phyloP scores from a whole-genome alignment of 2,113 vertebrate genomes.

The Ammodytes dubius region DNA sequence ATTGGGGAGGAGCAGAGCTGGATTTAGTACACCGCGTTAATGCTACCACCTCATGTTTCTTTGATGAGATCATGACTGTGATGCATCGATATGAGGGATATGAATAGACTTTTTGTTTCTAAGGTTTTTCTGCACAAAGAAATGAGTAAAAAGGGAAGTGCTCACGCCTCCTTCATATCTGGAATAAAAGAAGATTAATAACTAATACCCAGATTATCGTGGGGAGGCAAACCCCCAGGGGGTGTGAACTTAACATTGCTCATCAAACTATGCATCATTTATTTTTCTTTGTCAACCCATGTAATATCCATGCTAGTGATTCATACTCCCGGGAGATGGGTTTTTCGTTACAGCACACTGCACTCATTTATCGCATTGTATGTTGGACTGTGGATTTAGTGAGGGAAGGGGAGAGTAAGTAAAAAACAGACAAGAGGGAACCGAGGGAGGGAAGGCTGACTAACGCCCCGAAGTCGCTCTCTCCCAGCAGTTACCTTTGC shows the following conservation, averaged over 20 bases:
- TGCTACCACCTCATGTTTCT: conserved; percentile 79
- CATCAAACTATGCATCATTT: conserved; percentile 39
- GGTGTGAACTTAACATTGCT: conserved; percentile 53
- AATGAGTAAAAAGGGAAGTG: conserved; percentile 49
- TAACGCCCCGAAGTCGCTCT: conserved; percentile 67
- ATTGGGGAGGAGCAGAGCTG: conserved; percentile 57
- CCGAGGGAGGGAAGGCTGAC: conserved; percentile 60
- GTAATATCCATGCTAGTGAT: conserved; percentile 38
- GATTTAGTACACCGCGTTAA: conserved; percentile 77
- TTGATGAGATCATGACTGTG: conserved; percentile 81
- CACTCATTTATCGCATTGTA: conserved; percentile 45
- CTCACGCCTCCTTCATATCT: conserved; percentile 46
- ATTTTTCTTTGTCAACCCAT: conserved; percentile 58
- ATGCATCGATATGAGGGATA: conserved; percentile 72
- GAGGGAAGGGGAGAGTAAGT: conserved; percentile 44
- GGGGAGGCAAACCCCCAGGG: conserved; percentile 23
- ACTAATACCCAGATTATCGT: conserved; percentile 56
- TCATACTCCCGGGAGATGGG: conserved; percentile 50
- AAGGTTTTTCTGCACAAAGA: conserved; percentile 54
- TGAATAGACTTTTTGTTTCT: conserved; percentile 76
- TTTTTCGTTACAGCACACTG: conserved; percentile 64
- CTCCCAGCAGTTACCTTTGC: conserved; percentile 71
- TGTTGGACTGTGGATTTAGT: conserved; percentile 27
- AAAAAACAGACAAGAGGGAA: conserved; percentile 67
- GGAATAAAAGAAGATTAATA: conserved; percentile 58